A percentile compares a stretch with the other conserved stretches of the same genome.
These are phyloP conservation scores for Aphidoletes aphidimyza DNA, from an alignment of 2,888 invertebrate species.

Conservation along the genomic window DNA sequence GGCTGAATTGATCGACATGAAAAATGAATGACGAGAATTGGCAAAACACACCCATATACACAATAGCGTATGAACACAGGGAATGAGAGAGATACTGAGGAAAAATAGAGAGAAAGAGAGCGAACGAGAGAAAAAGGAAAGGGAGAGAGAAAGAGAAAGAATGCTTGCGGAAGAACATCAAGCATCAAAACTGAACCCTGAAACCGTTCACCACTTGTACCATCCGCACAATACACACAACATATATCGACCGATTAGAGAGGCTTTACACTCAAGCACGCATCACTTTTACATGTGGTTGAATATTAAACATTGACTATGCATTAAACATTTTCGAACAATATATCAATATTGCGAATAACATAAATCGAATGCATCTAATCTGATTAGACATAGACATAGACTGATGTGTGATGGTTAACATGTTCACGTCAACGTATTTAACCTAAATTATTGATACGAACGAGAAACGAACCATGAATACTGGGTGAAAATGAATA, in stretches of 20 bases:
- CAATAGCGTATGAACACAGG: too few relatives aligned
- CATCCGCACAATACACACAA: too few relatives aligned
- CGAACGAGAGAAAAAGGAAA: too few relatives aligned
- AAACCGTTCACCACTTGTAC: neutral
- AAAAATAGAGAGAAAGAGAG: too few relatives aligned
- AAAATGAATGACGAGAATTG: too few relatives aligned
- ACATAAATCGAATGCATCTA: slow-evolving; percentile 45
- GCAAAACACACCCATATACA: too few relatives aligned
- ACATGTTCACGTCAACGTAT: slow-evolving; percentile 39
- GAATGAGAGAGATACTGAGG: too few relatives aligned
- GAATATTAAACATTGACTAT: slow-evolving; percentile 11
- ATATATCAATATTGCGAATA: slow-evolving; percentile 48
- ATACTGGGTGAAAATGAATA: neutral
- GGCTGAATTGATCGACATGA: too few relatives aligned
- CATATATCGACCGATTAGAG: neutral
- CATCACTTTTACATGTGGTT: neutral
- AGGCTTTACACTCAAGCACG: neutral
- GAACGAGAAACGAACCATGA: neutral
- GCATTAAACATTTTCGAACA: neutral
- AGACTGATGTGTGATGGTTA: slow-evolving; percentile 54
- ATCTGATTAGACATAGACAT: slow-evolving; percentile 47
- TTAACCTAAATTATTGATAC: slow-evolving; percentile 38
- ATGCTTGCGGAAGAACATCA: too few relatives aligned
- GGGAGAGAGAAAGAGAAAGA: too few relatives aligned
- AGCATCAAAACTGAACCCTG: too few relatives aligned